Conservation (phyloP, 35 echinoderm and acorn worm species). For the Holothuria glaberrima region DNA sequence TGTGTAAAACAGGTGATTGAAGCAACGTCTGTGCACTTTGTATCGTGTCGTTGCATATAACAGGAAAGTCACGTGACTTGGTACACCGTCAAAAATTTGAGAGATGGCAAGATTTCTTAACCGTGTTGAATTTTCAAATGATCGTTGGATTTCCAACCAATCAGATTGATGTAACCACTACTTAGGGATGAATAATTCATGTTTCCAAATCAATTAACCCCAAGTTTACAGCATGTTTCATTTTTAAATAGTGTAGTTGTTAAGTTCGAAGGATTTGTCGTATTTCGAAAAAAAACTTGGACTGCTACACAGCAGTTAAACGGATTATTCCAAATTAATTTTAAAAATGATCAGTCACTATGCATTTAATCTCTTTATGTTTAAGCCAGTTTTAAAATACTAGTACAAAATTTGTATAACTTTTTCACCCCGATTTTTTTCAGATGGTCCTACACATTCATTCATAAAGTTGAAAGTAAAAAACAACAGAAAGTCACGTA, state of each 20-base stretch:
- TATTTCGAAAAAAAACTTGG: not conserved
- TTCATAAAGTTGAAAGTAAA: not conserved
- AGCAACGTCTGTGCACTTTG: not conserved
- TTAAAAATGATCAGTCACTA: not conserved
- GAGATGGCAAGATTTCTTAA: not conserved
- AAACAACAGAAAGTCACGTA: not conserved
- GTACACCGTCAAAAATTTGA: not conserved
- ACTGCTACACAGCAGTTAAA: not conserved
- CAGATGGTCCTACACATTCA: slow-evolving; percentile 2
- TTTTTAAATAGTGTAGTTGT: not conserved
- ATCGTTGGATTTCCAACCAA: not conserved
- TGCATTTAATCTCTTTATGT: not conserved
- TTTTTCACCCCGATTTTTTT: not conserved
- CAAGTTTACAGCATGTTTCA: not conserved
- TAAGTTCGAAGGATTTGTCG: not conserved
- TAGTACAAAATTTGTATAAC: not conserved
- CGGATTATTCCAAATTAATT: not conserved
- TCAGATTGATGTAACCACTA: not conserved
- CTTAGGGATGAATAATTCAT: slow-evolving; percentile 4
- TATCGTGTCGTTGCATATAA: not conserved
- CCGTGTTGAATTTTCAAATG: not conserved
- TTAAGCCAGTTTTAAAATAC: not conserved
- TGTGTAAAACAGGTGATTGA: too few relatives aligned
- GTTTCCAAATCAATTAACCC: not conserved
- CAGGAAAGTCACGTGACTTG: not conserved